Base-by-base conservation (phyloP, 2,888 invertebrate species). In the Pollenia griseotomentosa region DNA sequence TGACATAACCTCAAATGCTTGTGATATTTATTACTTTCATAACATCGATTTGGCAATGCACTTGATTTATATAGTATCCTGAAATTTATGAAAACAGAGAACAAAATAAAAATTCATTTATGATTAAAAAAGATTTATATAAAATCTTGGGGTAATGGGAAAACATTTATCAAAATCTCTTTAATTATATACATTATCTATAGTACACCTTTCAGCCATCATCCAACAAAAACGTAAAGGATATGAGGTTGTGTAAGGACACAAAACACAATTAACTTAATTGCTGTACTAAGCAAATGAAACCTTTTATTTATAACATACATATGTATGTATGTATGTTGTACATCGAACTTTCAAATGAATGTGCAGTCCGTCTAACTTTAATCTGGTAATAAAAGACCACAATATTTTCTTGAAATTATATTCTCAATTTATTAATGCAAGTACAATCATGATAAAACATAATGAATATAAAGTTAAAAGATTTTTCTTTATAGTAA, bases 41-140 rank as follows among this genome's bases (percentile, higher is more conserved):
- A 42, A 51, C 63, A 55, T 80, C 51, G 46, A 63, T 65, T 80
- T 73, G 65, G 44, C 16, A 71, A 19, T 73, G 80, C 80, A 63
- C 33, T 80, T 65, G 71, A 57, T 53, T 80, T 63, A 42, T 80
- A n/a, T 16, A 16, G 12, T 55, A 46, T 57, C 57, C 42, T 19
- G 16, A 55, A 19, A 71, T 71, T 71, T 65, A 66, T 78, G n/a
- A 44, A 71, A n/a, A 42, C 16, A n/a, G 44, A 19, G 40, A 19
- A 53, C n/a, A 44, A 48, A 44, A 46, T 46, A 44, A 11, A 42
- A 10, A 65, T 6, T 71, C 44, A 44, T 71, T 5, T 71, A 57
- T 71, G 44, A 71, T 71, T 71, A 23, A 19, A 44, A 33, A 5
- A 10, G 8, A 19, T 71, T 55, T 42, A 6, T 7, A 2, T 9